Percentiles rank a stretch among this genome's conserved stretches.
Evolutionary conservation across 2,113 vertebrate species (phyloP).

Genomic region (Platysternon megacephalum): DNA sequence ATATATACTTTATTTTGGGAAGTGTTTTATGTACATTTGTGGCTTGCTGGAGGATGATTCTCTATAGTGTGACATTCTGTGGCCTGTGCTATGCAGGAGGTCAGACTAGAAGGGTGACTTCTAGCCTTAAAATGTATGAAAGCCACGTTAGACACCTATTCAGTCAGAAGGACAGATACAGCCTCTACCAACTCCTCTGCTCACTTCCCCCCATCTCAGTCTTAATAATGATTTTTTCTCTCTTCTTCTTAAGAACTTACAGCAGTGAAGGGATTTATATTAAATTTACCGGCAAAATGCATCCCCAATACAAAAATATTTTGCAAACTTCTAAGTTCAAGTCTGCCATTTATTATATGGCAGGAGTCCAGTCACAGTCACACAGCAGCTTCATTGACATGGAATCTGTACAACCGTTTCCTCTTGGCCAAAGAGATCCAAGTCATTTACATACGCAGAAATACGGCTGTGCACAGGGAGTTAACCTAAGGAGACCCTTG

Average conservation of each 20-base stretch:
- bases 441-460: neutral
- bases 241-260: neutral
- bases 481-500: neutral
- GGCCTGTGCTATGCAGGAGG: neutral
- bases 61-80: neutral
- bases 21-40: neutral
- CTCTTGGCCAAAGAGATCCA: neutral
- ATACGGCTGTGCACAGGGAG: neutral
- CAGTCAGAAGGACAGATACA: neutral
- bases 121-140: neutral
- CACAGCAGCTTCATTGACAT: neutral
- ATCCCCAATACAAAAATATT: neutral
- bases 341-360: neutral
- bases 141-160: neutral
- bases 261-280: neutral
- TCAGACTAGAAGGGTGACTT: neutral
- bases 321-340: constrained; percentile 18
- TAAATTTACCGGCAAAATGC: neutral
- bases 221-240: neutral
- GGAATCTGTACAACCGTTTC: neutral
- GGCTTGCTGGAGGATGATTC: neutral
- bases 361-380: constrained; percentile 19
- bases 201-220: neutral
- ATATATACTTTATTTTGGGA: neutral
- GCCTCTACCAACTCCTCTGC: neutral